Evolutionary conservation across 2,113 vertebrate genomes (phyloP), one percentile per base, ranked within the genome.

Genomic region (Rostratula benghalensis): DNA sequence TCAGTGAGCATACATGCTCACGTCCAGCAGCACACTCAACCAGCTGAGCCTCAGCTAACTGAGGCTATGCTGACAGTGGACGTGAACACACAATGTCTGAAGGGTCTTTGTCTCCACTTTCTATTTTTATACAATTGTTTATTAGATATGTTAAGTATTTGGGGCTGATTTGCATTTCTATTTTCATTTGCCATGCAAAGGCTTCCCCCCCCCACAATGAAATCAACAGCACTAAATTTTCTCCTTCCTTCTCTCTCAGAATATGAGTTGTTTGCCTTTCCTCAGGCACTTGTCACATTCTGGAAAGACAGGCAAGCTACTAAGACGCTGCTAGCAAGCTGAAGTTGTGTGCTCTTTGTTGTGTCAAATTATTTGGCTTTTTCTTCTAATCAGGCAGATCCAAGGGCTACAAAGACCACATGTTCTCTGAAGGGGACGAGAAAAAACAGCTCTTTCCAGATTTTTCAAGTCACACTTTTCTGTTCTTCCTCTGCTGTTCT

Each of bases 81-180:
- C 8, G 27, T 5, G 59, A 89, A 91, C 33, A 60, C 22, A 85
- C 23, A 70, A 70, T 5, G 9, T 50, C 86, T 90, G 69, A 94
- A 94, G 69, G 69, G 61, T 51, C 92, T 93, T 92, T 75, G 39
- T 77, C 81, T 90, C 27, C 25, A 37, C 73, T 67, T 96, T 67
- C 95, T 95, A 94, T 97, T 95, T 97, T 97, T 97, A 94, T 35
- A 83, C 67, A 53, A 91, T 69, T 97, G 83, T 96, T 97, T 97
- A 96, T 97, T 94, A 92, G 96, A 83, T 95, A 94, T 96, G 94
- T 88, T 96, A 97, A 97, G 93, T 86, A 95, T 95, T 88, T 94
- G 84, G 81, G 90, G 56, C 86, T 95, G 54, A 96, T 96, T 96
- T 97, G 86, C 93, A 96, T 97, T 95, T 91, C 91, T 95, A 43